Conservation (phyloP, 2,113 vertebrate species). For the Podarcis cretensis region DNA sequence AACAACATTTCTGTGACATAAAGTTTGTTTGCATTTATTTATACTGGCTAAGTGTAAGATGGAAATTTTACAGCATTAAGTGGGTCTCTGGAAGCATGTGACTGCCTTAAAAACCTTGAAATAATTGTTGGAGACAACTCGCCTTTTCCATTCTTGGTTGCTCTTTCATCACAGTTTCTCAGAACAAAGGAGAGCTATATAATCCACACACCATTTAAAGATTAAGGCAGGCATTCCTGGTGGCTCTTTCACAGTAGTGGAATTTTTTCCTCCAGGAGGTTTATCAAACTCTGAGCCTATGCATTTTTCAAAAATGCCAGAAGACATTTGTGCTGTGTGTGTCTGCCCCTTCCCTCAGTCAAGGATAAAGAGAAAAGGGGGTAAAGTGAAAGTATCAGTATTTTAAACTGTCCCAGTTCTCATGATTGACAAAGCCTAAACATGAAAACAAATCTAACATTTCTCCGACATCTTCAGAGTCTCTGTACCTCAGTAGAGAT, state of each 20-base stretch:
- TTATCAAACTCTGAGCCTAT: not conserved
- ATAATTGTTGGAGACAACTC: no score
- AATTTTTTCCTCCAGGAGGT: no score
- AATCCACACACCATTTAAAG: conserved; percentile 24
- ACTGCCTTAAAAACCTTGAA: no score
- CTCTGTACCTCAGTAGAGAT: no score
- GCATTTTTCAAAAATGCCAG: not conserved
- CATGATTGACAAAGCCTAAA: not conserved
- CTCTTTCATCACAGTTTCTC: no score
- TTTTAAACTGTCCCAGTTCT: not conserved
- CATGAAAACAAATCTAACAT: not conserved
- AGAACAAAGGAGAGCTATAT: no score
- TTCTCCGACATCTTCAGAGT: not conserved
- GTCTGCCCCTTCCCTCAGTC: no score
- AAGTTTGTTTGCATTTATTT: no score
- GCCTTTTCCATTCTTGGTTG: no score
- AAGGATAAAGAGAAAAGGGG: not conserved
- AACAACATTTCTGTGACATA: no score
- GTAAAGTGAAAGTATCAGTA: not conserved
- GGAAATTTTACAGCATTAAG: not conserved
- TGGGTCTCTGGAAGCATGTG: no score
- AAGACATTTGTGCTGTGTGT: not conserved
- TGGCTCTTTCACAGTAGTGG: not conserved
- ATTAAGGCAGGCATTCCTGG: not conserved
- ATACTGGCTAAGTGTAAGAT: no score